Evolutionary conservation across 2,888 invertebrate genomes (phyloP).

Genomic region (Amiota minor): DNA sequence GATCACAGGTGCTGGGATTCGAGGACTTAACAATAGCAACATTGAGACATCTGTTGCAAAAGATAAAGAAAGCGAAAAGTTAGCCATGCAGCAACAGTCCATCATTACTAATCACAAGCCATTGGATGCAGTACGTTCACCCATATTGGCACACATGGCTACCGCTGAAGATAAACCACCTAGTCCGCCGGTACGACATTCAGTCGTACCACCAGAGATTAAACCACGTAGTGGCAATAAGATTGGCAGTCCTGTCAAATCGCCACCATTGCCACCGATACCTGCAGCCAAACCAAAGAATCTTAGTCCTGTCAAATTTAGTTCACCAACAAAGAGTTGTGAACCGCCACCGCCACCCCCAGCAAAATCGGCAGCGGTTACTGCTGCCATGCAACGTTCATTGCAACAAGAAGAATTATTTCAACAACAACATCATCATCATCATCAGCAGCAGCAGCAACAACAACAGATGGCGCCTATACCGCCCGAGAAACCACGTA

Average conservation of each 20-base stretch:
- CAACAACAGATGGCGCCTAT: slow-evolving; percentile 50
- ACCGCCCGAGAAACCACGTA: slow-evolving; percentile 71
- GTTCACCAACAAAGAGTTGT: slow-evolving; percentile 69
- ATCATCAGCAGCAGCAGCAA: slow-evolving; percentile 38
- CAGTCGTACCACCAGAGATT: slow-evolving; percentile 71
- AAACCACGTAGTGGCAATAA: slow-evolving; percentile 71
- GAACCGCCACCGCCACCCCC: slow-evolving; percentile 68
- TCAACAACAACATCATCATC: slow-evolving; percentile 44
- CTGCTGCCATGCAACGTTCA: slow-evolving; percentile 65
- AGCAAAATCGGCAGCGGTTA: slow-evolving; percentile 67
- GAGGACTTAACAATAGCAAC: slow-evolving; percentile 38
- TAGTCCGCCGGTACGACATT: slow-evolving; percentile 69
- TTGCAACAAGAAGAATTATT: slow-evolving; percentile 60
- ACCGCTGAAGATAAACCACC: slow-evolving; percentile 60
- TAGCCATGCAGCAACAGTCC: slow-evolving; percentile 27
- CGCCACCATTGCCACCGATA: slow-evolving; percentile 72
- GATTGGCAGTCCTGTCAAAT: slow-evolving; percentile 72
- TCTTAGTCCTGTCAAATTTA: slow-evolving; percentile 70
- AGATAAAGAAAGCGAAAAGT: slow-evolving; percentile 44
- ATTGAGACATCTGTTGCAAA: slow-evolving; percentile 36
- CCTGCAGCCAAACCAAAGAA: slow-evolving; percentile 72
- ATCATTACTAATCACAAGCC: slow-evolving; percentile 43
- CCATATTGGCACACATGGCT: slow-evolving; percentile 44
- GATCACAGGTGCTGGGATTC: slow-evolving; percentile 71
- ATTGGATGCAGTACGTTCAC: slow-evolving; percentile 48